Percentiles rank a stretch among this genome's conserved stretches.
Conservation (phyloP, 2,888 invertebrate genomes). For the Crocallis elinguaria region DNA sequence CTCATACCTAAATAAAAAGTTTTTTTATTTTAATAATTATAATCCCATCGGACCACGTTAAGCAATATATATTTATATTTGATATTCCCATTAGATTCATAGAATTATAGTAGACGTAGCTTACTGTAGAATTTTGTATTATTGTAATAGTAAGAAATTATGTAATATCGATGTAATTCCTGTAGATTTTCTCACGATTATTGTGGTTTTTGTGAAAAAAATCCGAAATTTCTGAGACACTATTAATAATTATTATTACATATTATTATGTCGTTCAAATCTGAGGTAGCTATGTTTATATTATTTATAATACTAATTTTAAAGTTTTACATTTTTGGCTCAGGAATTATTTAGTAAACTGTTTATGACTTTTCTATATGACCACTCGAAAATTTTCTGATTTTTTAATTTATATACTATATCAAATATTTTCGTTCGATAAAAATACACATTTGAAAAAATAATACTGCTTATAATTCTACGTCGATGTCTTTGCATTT, state of each 20-base stretch:
- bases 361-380: too few species aligned
- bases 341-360: too few species aligned
- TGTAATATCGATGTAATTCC: conserved; percentile 53
- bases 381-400: too few species aligned
- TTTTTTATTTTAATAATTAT: conserved; percentile 34
- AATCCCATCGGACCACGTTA: conserved; percentile 79
- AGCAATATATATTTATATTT: conserved; percentile 80
- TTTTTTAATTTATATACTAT: too few species aligned
- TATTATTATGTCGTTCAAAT: conserved; percentile 8
- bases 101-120: conserved; percentile 72
- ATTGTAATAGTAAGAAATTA: conserved; percentile 38
- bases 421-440: too few species aligned
- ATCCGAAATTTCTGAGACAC: conserved; percentile 12
- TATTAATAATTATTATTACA: background rate
- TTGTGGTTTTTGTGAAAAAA: conserved; percentile 21
- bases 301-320: background rate
- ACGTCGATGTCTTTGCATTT: conserved; percentile 2
- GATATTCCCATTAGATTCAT: conserved; percentile 70
- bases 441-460: too few species aligned
- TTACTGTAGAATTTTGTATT: conserved; percentile 75
- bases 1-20: conserved; percentile 33
- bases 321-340: too few species aligned
- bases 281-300: conserved; percentile 6
- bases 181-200: conserved; percentile 38
- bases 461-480: conserved; percentile 11